These are phyloP conservation scores for Nymphalis c-album DNA, from an alignment of 2,888 invertebrate species.

Conservation along the genomic window DNA sequence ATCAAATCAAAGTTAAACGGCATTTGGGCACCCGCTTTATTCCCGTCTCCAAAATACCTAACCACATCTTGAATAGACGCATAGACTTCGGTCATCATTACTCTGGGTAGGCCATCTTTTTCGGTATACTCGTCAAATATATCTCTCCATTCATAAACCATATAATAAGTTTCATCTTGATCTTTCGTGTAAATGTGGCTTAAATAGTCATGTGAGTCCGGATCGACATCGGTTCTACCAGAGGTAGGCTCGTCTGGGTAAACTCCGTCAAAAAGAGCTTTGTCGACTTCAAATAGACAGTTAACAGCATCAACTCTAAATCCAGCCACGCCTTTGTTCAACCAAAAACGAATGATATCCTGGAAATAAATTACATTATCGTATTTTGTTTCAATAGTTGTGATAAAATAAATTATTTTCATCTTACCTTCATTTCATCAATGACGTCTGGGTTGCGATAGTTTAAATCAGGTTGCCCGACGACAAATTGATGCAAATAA, in stretches of 20 bases:
- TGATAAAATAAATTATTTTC: background rate
- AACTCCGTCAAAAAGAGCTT: slow-evolving; percentile 64
- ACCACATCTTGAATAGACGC: slow-evolving; percentile 82
- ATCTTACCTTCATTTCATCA: slow-evolving; percentile 77
- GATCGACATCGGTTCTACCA: slow-evolving; percentile 64
- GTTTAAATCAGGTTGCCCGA: slow-evolving; percentile 88
- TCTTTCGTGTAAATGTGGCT: slow-evolving; percentile 84
- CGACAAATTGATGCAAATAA: slow-evolving; percentile 87
- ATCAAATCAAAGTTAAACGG: slow-evolving; percentile 91
- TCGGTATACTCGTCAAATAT: slow-evolving; percentile 81
- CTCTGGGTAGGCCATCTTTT: slow-evolving; percentile 71
- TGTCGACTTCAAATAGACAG: slow-evolving; percentile 83
- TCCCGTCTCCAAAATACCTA: slow-evolving; percentile 83
- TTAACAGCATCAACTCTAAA: slow-evolving; percentile 91
- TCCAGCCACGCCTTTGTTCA: slow-evolving; percentile 91
- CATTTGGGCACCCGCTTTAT: slow-evolving; percentile 84
- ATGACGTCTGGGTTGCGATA: slow-evolving; percentile 84
- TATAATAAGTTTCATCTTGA: slow-evolving; percentile 81
- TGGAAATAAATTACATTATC: slow-evolving; percentile 38
- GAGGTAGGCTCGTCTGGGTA: slow-evolving; percentile 81
- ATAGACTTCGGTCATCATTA: slow-evolving; percentile 91
- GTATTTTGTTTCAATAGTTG: background rate
- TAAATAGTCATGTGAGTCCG: slow-evolving; percentile 79
- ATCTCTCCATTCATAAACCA: slow-evolving; percentile 84
- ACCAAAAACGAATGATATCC: slow-evolving; percentile 89